Evolutionary conservation across 2,797 vertebrate species (phyloP), one percentile per base, ranked within the genome.

Genomic region (Malurus splendens): DNA sequence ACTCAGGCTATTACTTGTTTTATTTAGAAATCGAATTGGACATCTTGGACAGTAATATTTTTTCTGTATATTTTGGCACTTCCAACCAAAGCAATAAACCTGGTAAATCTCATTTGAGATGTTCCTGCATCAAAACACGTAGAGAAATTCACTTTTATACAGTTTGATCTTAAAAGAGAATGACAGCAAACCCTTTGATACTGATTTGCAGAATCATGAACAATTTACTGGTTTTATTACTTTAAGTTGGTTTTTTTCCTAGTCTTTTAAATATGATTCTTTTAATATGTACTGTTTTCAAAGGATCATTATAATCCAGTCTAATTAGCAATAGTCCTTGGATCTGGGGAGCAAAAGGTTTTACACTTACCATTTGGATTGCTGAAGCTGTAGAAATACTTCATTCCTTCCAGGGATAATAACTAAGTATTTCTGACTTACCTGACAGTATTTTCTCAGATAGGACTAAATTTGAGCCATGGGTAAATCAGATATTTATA

Each of bases 181-280:
- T 90, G 90, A 84, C 87, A 90, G 75, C n/a, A 90, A 93, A 73
- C 50, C 77, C 56, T 86, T 86, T 86, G 85, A 73, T 87, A 83
- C 39, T 72, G 74, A 87, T 90, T 92, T 90, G 42, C 64, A 86
- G 80, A 79, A 86, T 93, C 56, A 91, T 79, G 68, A 92, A 78
- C 77, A 86, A 79, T 82, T 94, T 90, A 82, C 56, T 64, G 28
- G n/a, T 70, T 90, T 82, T 6, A 8, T 79, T 86, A 44, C 56
- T 79, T 82, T 54, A 28, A 64, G 14, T 19, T 70, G 18, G 18
- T 1, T 0, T 57, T 91, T 84, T 70, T 6, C 52, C 52, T 36
- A 47, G 45, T 52, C 50, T 60, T 76, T 87, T 77, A 73, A 83
- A 82, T 60, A 30, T 0, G 1, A 20, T 84, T 84, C 23, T 86